Evolutionary conservation across 92 coral and sea anemone genomes (phyloP).

Genomic region (Porites cylindrica): DNA sequence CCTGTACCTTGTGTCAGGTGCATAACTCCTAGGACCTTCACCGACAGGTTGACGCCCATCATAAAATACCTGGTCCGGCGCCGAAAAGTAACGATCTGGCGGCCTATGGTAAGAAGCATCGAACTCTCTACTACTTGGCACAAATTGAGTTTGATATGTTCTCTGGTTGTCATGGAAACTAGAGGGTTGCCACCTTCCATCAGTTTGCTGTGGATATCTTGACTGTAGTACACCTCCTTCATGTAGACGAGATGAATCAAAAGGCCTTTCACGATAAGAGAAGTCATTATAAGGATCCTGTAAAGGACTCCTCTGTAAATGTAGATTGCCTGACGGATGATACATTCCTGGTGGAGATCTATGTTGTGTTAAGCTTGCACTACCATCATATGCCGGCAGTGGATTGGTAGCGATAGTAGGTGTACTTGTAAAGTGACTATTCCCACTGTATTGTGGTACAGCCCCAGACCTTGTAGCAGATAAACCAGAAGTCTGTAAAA

Average conservation of each 20-base stretch:
- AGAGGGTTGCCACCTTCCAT: slow-evolving; percentile 23
- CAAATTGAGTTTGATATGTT: slow-evolving; percentile 13
- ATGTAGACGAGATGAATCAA: neutral
- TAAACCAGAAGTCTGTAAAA: too few relatives aligned
- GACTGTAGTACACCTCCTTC: neutral
- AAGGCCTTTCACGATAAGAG: slow-evolving; percentile 17
- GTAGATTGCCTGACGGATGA: neutral
- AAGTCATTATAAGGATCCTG: neutral
- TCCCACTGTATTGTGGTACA: neutral
- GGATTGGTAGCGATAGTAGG: neutral
- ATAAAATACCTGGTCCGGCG: slow-evolving; percentile 5
- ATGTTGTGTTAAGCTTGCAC: neutral
- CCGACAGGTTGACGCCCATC: slow-evolving; percentile 13
- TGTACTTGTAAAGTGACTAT: slow-evolving; percentile 13
- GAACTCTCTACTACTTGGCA: neutral
- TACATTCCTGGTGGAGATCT: slow-evolving; percentile 12
- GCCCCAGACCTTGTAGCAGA: neutral
- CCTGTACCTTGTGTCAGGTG: slow-evolving; percentile 5
- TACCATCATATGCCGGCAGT: neutral
- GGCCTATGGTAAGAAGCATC: slow-evolving; percentile 1
- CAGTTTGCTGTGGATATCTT: slow-evolving; percentile 8
- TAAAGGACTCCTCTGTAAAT: neutral
- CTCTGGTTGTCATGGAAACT: slow-evolving; percentile 12
- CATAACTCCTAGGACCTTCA: slow-evolving; percentile 8
- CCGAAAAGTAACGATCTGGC: neutral